Evolutionary conservation across 2,888 invertebrate species (phyloP).

Genomic region (Polia nebulosa): DNA sequence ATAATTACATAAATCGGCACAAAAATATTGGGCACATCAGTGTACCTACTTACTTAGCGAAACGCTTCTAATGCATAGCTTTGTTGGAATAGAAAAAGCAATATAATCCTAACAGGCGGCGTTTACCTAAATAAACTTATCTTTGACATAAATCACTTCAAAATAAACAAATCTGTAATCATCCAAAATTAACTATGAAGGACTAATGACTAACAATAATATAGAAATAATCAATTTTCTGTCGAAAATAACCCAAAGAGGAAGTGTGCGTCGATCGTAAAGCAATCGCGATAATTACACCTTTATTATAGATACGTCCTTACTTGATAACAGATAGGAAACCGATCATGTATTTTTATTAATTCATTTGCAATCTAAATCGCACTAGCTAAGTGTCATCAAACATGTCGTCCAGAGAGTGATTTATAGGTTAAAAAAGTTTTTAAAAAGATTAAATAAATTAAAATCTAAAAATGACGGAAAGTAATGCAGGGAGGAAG

Average conservation of each 20-base stretch:
- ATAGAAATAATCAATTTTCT: constrained; percentile 29
- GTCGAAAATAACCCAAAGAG: constrained; percentile 49
- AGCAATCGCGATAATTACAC: constrained; percentile 75
- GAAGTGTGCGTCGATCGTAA: constrained; percentile 51
- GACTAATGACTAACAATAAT: constrained; percentile 36
- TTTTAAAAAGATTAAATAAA: constrained; percentile 11
- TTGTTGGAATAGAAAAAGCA: too few relatives aligned
- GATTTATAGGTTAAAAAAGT: constrained; percentile 15
- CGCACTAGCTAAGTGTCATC: constrained; percentile 72
- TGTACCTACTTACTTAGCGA: background rate
- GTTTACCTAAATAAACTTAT: constrained; percentile 17
- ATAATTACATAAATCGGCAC: background rate
- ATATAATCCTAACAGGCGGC: background rate
- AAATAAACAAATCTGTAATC: constrained; percentile 33
- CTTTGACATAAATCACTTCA: constrained; percentile 14
- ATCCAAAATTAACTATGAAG: constrained; percentile 27
- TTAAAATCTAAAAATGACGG: constrained; percentile 72
- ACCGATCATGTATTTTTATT: constrained; percentile 78
- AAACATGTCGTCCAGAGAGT: constrained; percentile 58
- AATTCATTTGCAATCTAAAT: constrained; percentile 85
- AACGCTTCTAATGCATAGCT: background rate
- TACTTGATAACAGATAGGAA: constrained; percentile 76
- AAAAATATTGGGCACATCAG: background rate
- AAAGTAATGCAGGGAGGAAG: constrained; percentile 70
- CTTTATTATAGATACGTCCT: constrained; percentile 75